These are phyloP conservation scores for Smithornis capensis DNA, from an alignment of 2,113 vertebrate genomes.

Conservation along the genomic window DNA sequence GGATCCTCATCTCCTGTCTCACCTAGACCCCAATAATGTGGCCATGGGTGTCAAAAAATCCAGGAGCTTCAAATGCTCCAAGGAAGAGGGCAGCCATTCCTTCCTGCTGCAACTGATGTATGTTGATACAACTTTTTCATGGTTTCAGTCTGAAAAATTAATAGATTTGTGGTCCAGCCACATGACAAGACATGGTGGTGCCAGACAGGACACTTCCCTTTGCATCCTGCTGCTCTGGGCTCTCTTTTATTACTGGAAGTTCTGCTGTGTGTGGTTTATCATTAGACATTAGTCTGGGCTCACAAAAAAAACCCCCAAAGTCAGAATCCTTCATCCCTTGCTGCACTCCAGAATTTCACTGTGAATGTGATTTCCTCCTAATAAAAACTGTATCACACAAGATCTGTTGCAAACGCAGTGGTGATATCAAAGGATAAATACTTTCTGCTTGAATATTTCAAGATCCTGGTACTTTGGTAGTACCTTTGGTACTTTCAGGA, in stretches of 20 bases:
- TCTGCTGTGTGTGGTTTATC: not conserved
- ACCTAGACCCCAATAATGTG: not conserved
- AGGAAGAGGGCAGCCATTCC: not conserved
- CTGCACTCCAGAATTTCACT: not conserved
- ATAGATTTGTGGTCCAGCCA: not conserved
- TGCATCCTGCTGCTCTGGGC: not conserved
- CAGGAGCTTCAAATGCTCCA: not conserved
- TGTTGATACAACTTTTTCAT: not conserved
- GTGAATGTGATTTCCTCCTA: not conserved
- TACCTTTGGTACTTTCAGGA: no score
- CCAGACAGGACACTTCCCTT: not conserved
- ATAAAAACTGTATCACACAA: not conserved
- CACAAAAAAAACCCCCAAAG: not conserved
- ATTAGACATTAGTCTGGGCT: not conserved
- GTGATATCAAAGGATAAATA: not conserved
- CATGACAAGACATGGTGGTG: not conserved
- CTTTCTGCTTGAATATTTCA: not conserved
- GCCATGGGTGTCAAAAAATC: not conserved
- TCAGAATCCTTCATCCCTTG: not conserved
- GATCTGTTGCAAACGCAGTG: fast-evolving
- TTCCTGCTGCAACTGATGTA: not conserved
- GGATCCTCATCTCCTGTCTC: not conserved
- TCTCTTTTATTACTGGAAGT: not conserved
- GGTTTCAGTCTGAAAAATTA: not conserved
- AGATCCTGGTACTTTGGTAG: fast-evolving